Evolutionary conservation across 2,888 invertebrate species (phyloP), one percentile per base, ranked within the genome.

Genomic region (Lithophane socia): DNA sequence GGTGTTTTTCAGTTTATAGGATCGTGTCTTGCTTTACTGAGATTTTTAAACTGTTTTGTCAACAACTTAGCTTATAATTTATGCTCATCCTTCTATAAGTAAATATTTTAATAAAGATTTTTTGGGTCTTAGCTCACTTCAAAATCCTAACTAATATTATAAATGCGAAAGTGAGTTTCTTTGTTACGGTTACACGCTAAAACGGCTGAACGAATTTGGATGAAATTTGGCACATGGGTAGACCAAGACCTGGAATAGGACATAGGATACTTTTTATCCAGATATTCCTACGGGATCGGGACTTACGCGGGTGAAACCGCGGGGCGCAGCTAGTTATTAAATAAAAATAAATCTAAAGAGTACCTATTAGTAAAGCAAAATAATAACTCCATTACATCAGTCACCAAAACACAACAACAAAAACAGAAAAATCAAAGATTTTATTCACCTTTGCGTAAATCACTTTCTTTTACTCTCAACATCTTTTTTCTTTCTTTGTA

Each of bases 381-480:
- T 24, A 21, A 60, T 47, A 65, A 80, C 64, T 65, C 1, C 0
- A 37, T 79, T 80, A 65, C 29, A 60, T 66, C 37, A 65, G 42
- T 10, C 1, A 56, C 16, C 24, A 49, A 56, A 81, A 16, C 2
- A 29, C 4, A 52, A 0, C 13, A 49, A 70, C 1, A 64, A 49
- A 61, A 56, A 29, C 10, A 24, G 8, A 58, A 56, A 49, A 5
- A 37, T 5, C 10, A 44, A 63, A 72, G 13, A 42, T 58, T 68
- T 21, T 29, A 64, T 78, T 70, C 63, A 82, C 12, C 54, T 79
- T 75, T 77, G 66, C 66, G 65, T 80, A 65, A 80, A 80, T 61
- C 70, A 81, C 73, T 84, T 83, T 86, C 83, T 65, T 84, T 75
- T 44, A 12, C 18, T 70, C n/a, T 42, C 63, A 29, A 18, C 52